Base-by-base conservation (phyloP, 2,113 vertebrate species). In the Alethe castanea region DNA sequence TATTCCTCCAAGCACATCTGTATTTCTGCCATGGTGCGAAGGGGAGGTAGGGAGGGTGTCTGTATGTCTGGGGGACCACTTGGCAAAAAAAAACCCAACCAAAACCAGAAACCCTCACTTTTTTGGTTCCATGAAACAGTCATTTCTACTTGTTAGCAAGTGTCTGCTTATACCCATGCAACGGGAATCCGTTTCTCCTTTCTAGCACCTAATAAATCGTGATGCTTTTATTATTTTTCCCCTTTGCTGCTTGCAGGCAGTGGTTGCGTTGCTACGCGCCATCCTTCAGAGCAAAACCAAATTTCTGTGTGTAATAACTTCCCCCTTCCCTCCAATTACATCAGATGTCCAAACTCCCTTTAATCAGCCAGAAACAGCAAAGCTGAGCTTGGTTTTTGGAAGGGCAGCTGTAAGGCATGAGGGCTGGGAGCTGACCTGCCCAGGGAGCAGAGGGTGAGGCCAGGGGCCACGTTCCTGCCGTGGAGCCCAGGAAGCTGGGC, bases 201-300 rank as follows among this genome's bases (percentile, higher is more conserved):
- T 65, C 89, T 56, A 90, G 52, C 92, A 93, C 96, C 80, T 95
- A 83, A 95, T 96, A 94, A 94, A 97, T 96, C 52, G 48, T 29
- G 35, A 54, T 82, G 77, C 44, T 80, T 96, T 96, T 93, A 92
- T 86, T 88, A 86, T 94, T 85, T 93, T 83, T 72, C 61, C 72
- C 16, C 48, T 71, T 91, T 64, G 38, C 91, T 94, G 64, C 71
- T 95, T 80, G 81, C 71, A 88, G 71, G 87, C 76, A 83, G 80
- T 28, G 70, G 66, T 81, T 61, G 77, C 3, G 44, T 84, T 93
- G 88, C 96, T 91, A 78, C 1, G 10, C 94, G 57, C 86, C 88
- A 80, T 95, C 84, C 70, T 76, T 86, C 71, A 64, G 38, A 92
- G 36, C 44, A 87, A 92, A 95, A 61, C 67, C 74, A 81, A 73